Base-by-base conservation (phyloP, 2,888 invertebrate species). In the Drosophila nigricruria region DNA sequence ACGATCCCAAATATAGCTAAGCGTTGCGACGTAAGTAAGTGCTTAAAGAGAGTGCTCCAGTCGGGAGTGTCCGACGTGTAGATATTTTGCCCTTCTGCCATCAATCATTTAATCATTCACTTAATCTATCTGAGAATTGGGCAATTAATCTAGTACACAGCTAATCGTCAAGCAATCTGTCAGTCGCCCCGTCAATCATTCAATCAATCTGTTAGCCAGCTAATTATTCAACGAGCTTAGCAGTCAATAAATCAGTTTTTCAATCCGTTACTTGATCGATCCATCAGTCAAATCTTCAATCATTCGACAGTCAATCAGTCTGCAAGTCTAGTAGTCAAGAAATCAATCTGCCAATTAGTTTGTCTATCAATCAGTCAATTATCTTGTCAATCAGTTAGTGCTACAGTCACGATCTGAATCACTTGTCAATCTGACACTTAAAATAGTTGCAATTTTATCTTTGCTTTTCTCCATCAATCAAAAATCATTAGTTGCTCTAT, bases 1-100 rank as follows among this genome's bases (percentile, higher is more conserved):
- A 77, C 62, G 59, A 63, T 63, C 67, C 32, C 18, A 30, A 49
- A 49, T 42, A 42, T 66, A 18, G 45, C 56, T 68, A 30, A 36
- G 36, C 53, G 32, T 16, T 34, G 32, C 50, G 32, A 20, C 20
- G 49, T 32, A 32, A 49, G 30, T 34, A 52, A 52, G 32, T 34
- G 34, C 16, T 34, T 32, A 3, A 30, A n/a, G 6, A 18, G 27
- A 3, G 30, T 49, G 6, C 18, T 49, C 8, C 14, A 49, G 18
- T 20, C 8, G 4, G 18, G 14, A 20, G 42, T 20, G 20, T 9
- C n/a, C 5, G 3, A 20, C 10, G 18, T 3, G 20, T 14, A 34
- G 34, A 34, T 34, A n/a, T n/a, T n/a, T n/a, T n/a, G n/a, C n/a
- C n/a, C n/a, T n/a, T n/a, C n/a, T n/a, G n/a, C n/a, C n/a, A n/a